Conservation (phyloP, 2,113 vertebrate genomes). For the Megaceryle maxima region DNA sequence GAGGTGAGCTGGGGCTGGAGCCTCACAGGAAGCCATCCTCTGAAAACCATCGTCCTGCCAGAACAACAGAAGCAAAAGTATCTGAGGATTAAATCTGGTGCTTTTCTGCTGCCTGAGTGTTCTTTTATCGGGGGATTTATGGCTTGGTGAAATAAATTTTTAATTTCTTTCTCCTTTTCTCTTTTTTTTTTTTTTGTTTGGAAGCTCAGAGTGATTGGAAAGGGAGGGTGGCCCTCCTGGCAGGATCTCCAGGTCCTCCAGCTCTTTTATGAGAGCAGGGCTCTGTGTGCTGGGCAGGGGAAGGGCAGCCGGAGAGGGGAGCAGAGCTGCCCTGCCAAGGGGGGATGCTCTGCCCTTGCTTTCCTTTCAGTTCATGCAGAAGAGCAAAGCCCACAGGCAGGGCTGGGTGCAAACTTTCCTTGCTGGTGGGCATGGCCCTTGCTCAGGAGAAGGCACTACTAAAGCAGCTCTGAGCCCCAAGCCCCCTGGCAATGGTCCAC, state of each 20-base stretch:
- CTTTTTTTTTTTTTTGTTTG: background rate
- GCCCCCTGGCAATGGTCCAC: accelerated
- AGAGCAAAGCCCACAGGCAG: background rate
- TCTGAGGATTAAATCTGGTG: background rate
- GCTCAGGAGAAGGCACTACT: background rate
- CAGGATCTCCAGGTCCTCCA: too few relatives aligned
- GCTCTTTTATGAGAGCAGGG: accelerated
- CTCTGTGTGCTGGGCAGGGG: background rate
- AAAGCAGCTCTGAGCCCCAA: background rate
- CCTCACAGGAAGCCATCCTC: accelerated
- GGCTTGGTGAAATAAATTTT: background rate
- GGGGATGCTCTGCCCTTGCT: background rate
- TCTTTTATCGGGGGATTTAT: background rate
- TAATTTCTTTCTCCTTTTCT: background rate
- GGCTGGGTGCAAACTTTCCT: background rate
- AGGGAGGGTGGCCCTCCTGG: background rate
- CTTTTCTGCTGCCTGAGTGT: background rate
- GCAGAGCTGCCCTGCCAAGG: background rate
- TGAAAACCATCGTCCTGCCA: accelerated
- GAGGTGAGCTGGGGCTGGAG: background rate
- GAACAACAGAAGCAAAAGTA: background rate
- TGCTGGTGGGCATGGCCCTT: background rate
- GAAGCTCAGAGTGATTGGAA: background rate
- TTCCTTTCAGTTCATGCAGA: background rate
- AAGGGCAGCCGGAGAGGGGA: background rate